Evolutionary conservation across 2,113 vertebrate genomes (phyloP), one percentile per base, ranked within the genome.

Genomic region (Petroica traversi): DNA sequence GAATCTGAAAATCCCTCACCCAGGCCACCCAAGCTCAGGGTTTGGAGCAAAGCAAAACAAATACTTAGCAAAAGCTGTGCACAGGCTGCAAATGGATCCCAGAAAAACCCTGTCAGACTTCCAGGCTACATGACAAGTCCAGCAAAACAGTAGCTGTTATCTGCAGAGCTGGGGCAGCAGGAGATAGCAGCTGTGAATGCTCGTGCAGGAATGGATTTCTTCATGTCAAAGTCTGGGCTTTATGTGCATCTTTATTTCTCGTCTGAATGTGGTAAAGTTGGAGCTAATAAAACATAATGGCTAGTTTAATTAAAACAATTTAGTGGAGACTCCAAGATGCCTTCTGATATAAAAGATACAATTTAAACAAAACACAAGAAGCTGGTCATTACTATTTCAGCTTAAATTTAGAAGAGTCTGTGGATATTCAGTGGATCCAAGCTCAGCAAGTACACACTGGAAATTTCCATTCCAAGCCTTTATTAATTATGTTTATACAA

Each of bases 381-480:
- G 43, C 63, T 46, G 81, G 75, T 90, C 74, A 62, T 96, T 94
- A 80, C 49, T 85, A 41, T 62, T 79, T 74, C 51, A 84, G 46
- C 68, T 92, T 86, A 78, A 80, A 77, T 92, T 85, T 89, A 85
- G 82, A 85, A 67, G 26, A 91, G 83, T 63, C 58, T 91, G 71
- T 88, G 95, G 89, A 78, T 82, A 85, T 88, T 88, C 66, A 61
- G 57, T 81, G 77, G 36, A 75, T 79, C 41, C 69, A 54, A 43
- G 55, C 54, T 93, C 77, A 93, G 81, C 68, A 71, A 86, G 36
- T 49, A 69, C 51, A 51, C 26, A 33, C 79, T 96, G 94, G 96
- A 96, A 96, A 94, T 92, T 97, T 97, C 89, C 92, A 95, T 93
- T 94, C 91, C 78, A 97, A 89, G 72, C 85, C 74, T 91, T 95